These are phyloP conservation scores for Actinemys pallida DNA, from an alignment of 2,113 vertebrate genomes.

Conservation along the genomic window DNA sequence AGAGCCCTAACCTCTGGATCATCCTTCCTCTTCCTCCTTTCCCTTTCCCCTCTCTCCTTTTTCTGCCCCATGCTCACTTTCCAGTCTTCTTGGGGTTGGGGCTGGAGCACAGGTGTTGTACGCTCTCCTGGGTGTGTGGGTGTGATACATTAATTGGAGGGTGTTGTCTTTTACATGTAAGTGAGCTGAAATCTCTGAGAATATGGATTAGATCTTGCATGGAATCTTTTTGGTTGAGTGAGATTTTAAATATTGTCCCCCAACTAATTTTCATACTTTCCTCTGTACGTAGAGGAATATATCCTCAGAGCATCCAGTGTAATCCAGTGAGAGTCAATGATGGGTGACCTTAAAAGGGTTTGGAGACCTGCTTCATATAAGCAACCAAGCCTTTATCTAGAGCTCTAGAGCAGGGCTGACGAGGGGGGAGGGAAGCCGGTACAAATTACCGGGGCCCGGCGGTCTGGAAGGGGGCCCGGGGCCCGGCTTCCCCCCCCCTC, in stretches of 20 bases:
- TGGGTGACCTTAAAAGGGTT: neutral
- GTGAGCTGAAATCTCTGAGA: neutral
- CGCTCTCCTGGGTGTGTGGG: neutral
- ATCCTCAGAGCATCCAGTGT: neutral
- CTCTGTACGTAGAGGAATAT: neutral
- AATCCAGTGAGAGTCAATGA: neutral
- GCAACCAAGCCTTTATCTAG: neutral
- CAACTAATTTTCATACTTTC: neutral
- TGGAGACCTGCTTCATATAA: neutral
- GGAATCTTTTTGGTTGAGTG: neutral
- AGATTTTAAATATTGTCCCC: neutral
- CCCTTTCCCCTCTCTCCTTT: too few species aligned
- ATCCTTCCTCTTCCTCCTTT: neutral
- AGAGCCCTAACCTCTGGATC: neutral
- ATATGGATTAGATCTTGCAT: neutral
- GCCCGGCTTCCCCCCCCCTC: too few species aligned
- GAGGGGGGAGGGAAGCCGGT: too few species aligned
- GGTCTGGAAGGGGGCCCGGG: too few species aligned
- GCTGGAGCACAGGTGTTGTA: neutral
- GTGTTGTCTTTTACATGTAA: neutral
- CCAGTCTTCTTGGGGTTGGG: neutral
- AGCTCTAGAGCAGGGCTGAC: neutral
- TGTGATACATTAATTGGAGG: neutral
- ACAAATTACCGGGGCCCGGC: too few species aligned
- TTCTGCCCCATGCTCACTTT: neutral